Conservation (phyloP, 2,113 vertebrate genomes). For the Pelvicachromis taeniatus region DNA sequence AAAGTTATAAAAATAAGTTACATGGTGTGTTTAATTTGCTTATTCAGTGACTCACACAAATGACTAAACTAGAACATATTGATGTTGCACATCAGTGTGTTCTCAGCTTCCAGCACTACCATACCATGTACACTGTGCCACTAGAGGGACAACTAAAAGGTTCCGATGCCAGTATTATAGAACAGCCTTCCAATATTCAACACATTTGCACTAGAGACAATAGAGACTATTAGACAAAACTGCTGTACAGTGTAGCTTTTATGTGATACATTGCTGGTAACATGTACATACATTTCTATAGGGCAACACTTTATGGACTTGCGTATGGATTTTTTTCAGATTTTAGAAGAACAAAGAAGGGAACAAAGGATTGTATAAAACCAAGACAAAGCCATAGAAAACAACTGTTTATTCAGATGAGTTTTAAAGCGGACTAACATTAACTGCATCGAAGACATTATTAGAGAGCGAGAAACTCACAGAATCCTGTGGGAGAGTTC, state of each 20-base stretch:
- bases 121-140: not conserved
- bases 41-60: constrained; percentile 2
- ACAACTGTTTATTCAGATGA: not conserved
- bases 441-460: not conserved
- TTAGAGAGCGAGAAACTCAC: not conserved
- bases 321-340: not conserved
- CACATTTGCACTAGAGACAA: not conserved
- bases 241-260: not conserved
- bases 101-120: not conserved
- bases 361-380: not conserved
- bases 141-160: not conserved
- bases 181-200: not conserved
- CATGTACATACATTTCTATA: not conserved
- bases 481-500: not conserved
- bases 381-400: not conserved
- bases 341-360: not conserved
- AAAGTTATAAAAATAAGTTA: not conserved
- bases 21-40: not conserved
- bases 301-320: not conserved
- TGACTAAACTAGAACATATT: constrained; percentile 8
- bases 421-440: not conserved
- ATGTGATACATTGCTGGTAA: not conserved
- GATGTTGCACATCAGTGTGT: not conserved
- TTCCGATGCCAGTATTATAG: not conserved
- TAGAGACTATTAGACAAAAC: not conserved